Conservation (phyloP, 30 jellyfish, hydroid and myxozoan species). For the Morbakka virulenta region DNA sequence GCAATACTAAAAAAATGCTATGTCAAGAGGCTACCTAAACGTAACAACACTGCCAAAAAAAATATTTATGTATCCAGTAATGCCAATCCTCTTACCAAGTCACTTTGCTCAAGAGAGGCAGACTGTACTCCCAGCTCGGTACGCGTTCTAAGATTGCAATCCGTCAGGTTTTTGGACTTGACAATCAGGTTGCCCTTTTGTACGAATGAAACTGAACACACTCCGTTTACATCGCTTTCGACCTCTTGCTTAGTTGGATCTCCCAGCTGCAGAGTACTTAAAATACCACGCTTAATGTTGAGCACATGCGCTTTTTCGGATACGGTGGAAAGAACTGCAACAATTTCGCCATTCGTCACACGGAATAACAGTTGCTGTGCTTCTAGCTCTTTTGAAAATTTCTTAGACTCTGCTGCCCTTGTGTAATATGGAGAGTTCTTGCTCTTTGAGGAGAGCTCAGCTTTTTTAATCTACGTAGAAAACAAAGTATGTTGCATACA, state of each 20-base stretch:
- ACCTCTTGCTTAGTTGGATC: constrained; percentile 43
- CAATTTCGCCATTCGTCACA: constrained; percentile 58
- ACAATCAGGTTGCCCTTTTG: constrained; percentile 46
- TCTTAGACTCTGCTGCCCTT: constrained; percentile 83
- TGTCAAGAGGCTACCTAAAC: too few relatives aligned
- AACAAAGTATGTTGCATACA: not conserved
- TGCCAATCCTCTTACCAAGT: constrained; percentile 52
- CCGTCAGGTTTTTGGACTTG: constrained; percentile 85
- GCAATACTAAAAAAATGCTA: too few relatives aligned
- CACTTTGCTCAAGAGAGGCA: constrained; percentile 49
- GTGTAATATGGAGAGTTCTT: constrained; percentile 68
- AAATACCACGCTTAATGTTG: constrained; percentile 93
- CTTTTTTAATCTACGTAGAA: constrained; percentile 61
- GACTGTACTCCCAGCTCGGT: constrained; percentile 89
- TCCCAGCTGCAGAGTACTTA: constrained; percentile 90
- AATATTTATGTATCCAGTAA: too few relatives aligned
- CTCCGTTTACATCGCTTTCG: constrained; percentile 91
- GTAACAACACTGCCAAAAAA: too few relatives aligned
- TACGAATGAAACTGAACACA: constrained; percentile 67
- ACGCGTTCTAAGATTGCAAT: constrained; percentile 82
- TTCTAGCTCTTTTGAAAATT: constrained; percentile 74
- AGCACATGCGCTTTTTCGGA: constrained; percentile 73
- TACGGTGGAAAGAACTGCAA: constrained; percentile 45
- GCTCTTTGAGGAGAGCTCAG: constrained; percentile 94
- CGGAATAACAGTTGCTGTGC: constrained; percentile 69